Base-by-base conservation (phyloP, 2,888 invertebrate genomes). In the Mactromeris polynyma region DNA sequence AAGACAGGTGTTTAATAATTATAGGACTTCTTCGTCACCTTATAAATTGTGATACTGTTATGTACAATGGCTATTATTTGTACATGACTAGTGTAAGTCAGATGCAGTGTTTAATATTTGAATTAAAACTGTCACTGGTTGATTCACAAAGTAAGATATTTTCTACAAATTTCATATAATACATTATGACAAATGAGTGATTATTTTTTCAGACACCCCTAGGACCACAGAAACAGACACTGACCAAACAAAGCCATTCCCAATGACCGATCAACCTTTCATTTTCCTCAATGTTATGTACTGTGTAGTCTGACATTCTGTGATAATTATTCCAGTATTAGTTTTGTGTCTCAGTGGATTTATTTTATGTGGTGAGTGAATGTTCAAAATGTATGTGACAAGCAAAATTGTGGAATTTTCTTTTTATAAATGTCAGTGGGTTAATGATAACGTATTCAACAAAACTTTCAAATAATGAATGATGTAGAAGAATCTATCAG, bases 221-320 rank as follows among this genome's bases (percentile, higher is more conserved):
- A 36, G 73, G 73, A 73, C 73, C 73, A 64, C 26, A 73, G 73
- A 73, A 73, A 9, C 19, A 36, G 73, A 33, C 14, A 73, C 73
- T 73, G 73, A 73, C 73, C 73, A 73, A 73, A 36, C 33, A 73
- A 36, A 64, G 14, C 73, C 73, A 73, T 73, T 73, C 73, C 73
- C 73, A 4, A 17, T 73, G 73, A 73, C 73, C 21, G 73, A 73
- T 73, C 73, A 73, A 73, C 36, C 73, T 73, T 73, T 26, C 36
- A 73, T 36, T 33, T 11, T 73, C 17, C 31, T 73, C 33, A 36
- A 36, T 73, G 73, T 64, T 64, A 64, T n/a, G n/a, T 26, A 64
- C 26, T 26, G 9, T 26, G 26, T 26, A 9, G n/a, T n/a, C 58
- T 26, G 58, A 26, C 36, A 36, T 58, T 17, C 73, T 73, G 73